Evolutionary conservation across 1,140 invertebrate species (phyloP), one percentile per base, ranked within the genome.

Genomic region (Asobara japonica): DNA sequence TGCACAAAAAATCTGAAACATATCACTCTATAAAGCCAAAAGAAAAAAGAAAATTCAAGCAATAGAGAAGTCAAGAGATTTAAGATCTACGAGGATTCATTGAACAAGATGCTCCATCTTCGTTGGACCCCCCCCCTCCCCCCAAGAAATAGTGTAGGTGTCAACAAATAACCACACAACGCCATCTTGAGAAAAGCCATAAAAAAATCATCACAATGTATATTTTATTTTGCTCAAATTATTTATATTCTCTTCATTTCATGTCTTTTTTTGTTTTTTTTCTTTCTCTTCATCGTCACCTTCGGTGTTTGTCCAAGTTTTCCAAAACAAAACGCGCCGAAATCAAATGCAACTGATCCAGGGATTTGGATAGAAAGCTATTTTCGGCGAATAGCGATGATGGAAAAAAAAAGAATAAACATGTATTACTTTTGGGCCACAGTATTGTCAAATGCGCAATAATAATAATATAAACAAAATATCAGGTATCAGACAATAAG

Each of bases 291-390:
- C 74, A 80, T 76, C 65, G 76, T 87, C 85, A 87, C 86, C 86
- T 87, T 85, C 83, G 83, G 76, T 85, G 84, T 74, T 86, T 85
- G 81, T 87, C 85, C 84, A 87, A 84, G 76, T 80, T 86, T 80
- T 87, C 85, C 85, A 87, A 86, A 86, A 87, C 83, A 86, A 85
- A 86, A 86, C 85, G 86, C 79, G 86, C 80, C 83, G 85, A 87
- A 84, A 87, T 87, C 84, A 87, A 86, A 87, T 87, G 84, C 83
- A 87, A 86, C 79, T 86, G 84, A 87, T 87, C 86, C 86, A 87
- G 85, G 75, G 86, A 87, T 86, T 87, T 87, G 77, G 85, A 87
- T 82, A 87, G 86, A 84, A 87, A 84, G 83, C 86, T 87, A 86
- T 84, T 78, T 71, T 66, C 31, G 67, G 36, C 33, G 41, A 48